A percentile compares a stretch with the other conserved stretches of the same genome.
phyloP scores from a whole-genome alignment of 1,140 invertebrate genomes.

The Lanistes nyassanus region DNA sequence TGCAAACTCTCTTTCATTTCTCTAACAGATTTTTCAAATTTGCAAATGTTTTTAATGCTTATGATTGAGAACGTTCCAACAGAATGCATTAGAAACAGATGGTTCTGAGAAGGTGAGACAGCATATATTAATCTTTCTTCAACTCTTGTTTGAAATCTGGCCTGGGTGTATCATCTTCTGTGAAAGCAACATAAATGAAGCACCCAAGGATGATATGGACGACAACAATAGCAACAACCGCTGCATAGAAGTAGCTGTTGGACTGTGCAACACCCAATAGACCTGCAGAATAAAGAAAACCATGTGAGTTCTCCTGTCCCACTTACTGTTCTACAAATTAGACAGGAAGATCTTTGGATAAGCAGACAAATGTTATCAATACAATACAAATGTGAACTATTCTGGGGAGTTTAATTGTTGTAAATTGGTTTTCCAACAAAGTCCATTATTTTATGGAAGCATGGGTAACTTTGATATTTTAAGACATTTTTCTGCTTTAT shows the following conservation, averaged over 20 bases:
- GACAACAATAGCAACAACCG: conserved; percentile 78
- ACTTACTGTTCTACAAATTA: too few relatives aligned
- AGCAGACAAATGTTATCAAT: neutral
- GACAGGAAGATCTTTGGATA: neutral
- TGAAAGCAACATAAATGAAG: conserved; percentile 82
- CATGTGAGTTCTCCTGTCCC: too few relatives aligned
- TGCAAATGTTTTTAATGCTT: too few relatives aligned
- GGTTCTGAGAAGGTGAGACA: neutral
- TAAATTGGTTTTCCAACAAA: too few relatives aligned
- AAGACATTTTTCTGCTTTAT: too few relatives aligned
- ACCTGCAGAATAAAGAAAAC: conserved; percentile 56
- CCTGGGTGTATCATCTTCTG: conserved; percentile 68
- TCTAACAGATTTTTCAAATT: too few relatives aligned
- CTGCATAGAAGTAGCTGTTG: conserved; percentile 76
- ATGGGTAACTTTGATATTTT: too few relatives aligned
- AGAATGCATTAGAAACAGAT: too few relatives aligned
- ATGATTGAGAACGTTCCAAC: too few relatives aligned
- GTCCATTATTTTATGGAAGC: too few relatives aligned
- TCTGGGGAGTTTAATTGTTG: neutral
- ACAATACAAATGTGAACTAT: neutral
- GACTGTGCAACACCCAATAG: conserved; percentile 71
- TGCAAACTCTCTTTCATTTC: too few relatives aligned
- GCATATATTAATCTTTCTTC: neutral
- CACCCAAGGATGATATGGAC: conserved; percentile 81
- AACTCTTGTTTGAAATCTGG: conserved; percentile 46